Evolutionary conservation across 1,140 invertebrate genomes (phyloP), one percentile per base, ranked within the genome.

Genomic region (Drosophila micromelanica): DNA sequence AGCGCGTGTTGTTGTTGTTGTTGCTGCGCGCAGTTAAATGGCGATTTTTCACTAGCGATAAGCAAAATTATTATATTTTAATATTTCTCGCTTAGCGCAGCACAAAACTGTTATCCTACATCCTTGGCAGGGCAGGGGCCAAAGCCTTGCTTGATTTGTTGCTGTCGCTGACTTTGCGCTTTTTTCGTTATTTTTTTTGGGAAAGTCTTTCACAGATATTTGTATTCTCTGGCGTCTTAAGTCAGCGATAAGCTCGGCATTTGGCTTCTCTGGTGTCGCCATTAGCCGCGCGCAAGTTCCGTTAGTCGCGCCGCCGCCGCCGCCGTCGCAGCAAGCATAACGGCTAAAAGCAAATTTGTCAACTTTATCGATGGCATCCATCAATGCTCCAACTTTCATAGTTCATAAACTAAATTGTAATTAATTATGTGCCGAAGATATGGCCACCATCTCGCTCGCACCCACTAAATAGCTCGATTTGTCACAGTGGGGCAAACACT

Each of bases 361-460:
- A 89, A 76, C 75, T 76, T 87, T 87, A 87, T 87, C 82, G 67
- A 59, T 20, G 63, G 42, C 78, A 73, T 85, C 55, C 78, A 87
- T 85, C 81, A 87, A 63, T 79, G 55, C 45, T 46, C n/a, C 60
- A 70, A 73, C 75, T 65, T 59, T 72, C 62, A 73, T 72, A 77
- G 82, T 72, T 87, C 86, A 87, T 86, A 82, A 89, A 89, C 84
- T 79, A 76, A 89, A 87, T 73, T 82, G 79, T 87, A 89, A 87
- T 87, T 87, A 87, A 87, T 87, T 87, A 87, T 89, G 82, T 64
- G 79, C 43, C 74, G 62, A 76, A 63, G 76, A 52, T 48, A 49
- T 35, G 37, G 48, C 15, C 15, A 6, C 27, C 13, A 9, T 12
- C 35, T 55, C 60, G 32, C 38, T 37, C 48, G n/a, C 20, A 17